Evolutionary conservation across 2,888 invertebrate genomes (phyloP), one percentile per base, ranked within the genome.

Genomic region (Diogma glabrata): DNA sequence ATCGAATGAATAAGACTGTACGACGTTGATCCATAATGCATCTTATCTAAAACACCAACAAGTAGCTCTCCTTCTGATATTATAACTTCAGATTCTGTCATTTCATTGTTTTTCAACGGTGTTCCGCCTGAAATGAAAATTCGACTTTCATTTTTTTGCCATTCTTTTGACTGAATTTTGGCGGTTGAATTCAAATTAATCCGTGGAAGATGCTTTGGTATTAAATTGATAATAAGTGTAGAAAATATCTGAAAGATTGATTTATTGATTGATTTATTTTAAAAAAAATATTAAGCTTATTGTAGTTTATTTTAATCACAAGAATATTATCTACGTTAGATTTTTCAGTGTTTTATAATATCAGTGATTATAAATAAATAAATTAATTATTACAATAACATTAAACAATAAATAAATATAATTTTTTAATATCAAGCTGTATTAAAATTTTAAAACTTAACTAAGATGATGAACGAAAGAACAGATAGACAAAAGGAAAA

Each of bases 1-100:
- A 94, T 84, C 62, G 90, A 88, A 67, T 99, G 99, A 16, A 96
- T 82, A 24, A 99, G 77, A 58, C 97, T 92, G 66, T 86, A 96
- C 1, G 90, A 84, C 1, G 96, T 94, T 3, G 96, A 88, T 12
- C 99, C 99, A 64, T 90, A 93, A 64, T 97, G 96, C 9, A 84
- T 87, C 72, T 99, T 99, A 70, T 99, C 99, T 52, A 99, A 73
- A 40, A 96, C 84, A 6, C 99, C 99, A 57, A 79, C 80, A 3
- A 97, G 66, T 33, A 99, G 75, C 69, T 97, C 88, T 8, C 97
- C 95, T 38, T 82, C 75, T 49, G 86, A 75, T 52, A 96, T 88
- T 3, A 96, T 73, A 10, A 99, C 93, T 70, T 90, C 84, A 51
- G 89, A 87, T 70, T 99, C 99, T 16, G 87, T 80, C 88, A 99